Percentiles rank a stretch among this genome's conserved stretches.
phyloP scores from a whole-genome alignment of 2,113 vertebrate genomes.

The Pseudois nayaur region DNA sequence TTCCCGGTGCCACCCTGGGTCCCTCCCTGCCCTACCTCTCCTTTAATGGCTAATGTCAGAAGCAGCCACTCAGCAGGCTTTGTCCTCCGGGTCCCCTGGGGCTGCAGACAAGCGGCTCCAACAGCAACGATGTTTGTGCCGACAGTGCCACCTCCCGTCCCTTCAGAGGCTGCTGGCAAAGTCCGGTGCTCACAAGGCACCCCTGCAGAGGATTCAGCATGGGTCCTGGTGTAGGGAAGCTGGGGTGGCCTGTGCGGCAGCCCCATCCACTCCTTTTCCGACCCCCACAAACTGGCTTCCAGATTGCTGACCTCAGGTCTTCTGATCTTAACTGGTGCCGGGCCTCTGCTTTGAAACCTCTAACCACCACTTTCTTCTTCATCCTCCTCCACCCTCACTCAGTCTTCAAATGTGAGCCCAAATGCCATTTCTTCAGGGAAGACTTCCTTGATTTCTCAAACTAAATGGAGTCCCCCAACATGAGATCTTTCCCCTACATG shows the following conservation, averaged over 20 bases:
- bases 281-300: background rate
- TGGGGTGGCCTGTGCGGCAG: accelerated
- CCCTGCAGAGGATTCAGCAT: background rate
- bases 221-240: background rate
- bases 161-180: background rate
- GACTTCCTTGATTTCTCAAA: background rate
- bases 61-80: background rate
- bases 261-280: accelerated
- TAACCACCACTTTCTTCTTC: background rate
- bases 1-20: accelerated
- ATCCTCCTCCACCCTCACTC: background rate
- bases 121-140: background rate
- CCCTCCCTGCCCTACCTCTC: background rate
- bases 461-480: background rate
- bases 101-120: background rate
- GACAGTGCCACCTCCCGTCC: slow-evolving; percentile 20
- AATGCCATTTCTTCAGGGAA: background rate
- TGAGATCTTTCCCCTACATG: background rate
- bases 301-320: background rate
- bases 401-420: background rate
- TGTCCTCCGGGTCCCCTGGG: background rate
- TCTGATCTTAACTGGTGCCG: background rate
- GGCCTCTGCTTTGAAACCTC: no score
- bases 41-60: background rate
- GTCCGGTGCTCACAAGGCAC: accelerated